Percentiles rank a stretch among this genome's conserved stretches.
Evolutionary conservation across 2,113 vertebrate species (phyloP).

Genomic region (Pampusana beccarii): DNA sequence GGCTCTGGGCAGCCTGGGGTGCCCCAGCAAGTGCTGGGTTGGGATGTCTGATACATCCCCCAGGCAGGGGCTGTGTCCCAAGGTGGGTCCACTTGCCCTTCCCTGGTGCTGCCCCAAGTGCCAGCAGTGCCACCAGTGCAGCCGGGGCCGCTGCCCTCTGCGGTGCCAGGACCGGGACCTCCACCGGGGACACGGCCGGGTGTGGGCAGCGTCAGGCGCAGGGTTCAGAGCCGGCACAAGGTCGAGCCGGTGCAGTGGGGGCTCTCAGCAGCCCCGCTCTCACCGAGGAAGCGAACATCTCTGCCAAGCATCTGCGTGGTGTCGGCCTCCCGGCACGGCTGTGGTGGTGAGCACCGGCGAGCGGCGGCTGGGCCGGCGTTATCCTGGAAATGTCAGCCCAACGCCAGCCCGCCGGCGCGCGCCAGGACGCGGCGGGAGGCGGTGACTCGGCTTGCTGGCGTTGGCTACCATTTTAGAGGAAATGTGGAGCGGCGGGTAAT

Average conservation of each 20-base stretch:
- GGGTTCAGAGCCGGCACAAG: neutral
- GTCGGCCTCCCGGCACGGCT: neutral
- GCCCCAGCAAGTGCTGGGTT: fast-evolving
- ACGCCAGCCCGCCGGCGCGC: neutral
- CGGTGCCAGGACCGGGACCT: neutral
- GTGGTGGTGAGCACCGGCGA: neutral
- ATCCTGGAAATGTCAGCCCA: conserved; percentile 5
- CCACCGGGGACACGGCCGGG: neutral
- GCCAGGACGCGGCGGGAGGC: conserved; percentile 24
- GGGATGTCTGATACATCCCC: neutral
- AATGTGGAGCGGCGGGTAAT: conserved; percentile 64
- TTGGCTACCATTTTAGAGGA: conserved; percentile 61
- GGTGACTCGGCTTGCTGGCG: conserved; percentile 35
- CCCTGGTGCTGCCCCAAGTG: neutral
- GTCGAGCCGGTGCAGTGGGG: fast-evolving
- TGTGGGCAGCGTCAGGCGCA: neutral
- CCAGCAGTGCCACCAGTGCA: no score
- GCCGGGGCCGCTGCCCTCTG: no score
- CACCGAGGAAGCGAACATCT: neutral
- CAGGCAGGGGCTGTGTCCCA: neutral
- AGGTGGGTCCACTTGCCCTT: neutral
- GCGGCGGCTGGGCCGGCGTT: neutral
- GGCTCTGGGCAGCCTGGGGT: neutral
- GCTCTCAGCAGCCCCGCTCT: fast-evolving
- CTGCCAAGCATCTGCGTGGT: neutral